phyloP scores from a whole-genome alignment of 2,797 vertebrate genomes.

The Delichon dasypus region DNA sequence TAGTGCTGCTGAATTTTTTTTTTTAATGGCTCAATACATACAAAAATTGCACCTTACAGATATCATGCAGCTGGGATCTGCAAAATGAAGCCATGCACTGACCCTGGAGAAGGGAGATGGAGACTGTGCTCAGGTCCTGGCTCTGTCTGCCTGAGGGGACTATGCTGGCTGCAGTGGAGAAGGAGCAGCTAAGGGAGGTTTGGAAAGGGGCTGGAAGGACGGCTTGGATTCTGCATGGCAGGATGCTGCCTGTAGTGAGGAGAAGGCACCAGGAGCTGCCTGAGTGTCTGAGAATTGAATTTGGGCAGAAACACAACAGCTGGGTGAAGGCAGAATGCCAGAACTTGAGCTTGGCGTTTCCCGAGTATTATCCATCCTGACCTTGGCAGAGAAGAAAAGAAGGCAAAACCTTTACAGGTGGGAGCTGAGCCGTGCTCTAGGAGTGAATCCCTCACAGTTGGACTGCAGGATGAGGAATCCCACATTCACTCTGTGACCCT shows the following conservation, averaged over 20 bases:
- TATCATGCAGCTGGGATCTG: background rate
- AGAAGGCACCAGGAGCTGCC: background rate
- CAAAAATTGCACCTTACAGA: background rate
- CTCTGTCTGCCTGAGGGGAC: background rate
- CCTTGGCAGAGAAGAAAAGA: too few relatives aligned
- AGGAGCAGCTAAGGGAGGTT: background rate
- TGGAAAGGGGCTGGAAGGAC: background rate
- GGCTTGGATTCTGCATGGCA: background rate
- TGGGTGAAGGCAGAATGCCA: background rate
- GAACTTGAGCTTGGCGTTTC: too few relatives aligned
- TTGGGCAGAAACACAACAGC: background rate
- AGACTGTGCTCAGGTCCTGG: background rate
- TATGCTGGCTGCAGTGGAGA: rapidly evolving
- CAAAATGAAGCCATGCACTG: background rate
- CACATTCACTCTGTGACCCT: background rate
- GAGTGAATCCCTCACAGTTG: background rate
- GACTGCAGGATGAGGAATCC: background rate
- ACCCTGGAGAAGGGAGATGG: background rate
- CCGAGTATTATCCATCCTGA: too few relatives aligned
- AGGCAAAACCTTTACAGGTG: too few relatives aligned
- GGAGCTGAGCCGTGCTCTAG: background rate
- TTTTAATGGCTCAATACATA: background rate
- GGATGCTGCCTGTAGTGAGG: background rate
- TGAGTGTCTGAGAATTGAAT: background rate
- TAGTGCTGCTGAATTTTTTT: background rate